Conservation (phyloP, 2,113 vertebrate species). For the Indri indri region DNA sequence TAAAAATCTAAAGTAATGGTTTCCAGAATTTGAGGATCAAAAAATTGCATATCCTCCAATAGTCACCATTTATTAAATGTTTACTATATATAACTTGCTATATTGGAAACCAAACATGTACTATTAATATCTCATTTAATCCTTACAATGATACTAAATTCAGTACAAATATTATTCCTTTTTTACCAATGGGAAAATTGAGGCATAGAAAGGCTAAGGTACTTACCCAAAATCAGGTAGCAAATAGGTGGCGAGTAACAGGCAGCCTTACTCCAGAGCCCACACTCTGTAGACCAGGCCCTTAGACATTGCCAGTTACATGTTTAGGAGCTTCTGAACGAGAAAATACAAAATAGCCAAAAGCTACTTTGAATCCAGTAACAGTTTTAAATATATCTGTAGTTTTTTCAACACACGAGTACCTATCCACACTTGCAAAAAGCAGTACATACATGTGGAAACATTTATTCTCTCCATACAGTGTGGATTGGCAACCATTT, state of each 20-base stretch:
- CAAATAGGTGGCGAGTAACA: background rate
- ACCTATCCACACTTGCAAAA: background rate
- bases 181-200: constrained; percentile 5
- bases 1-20: constrained; percentile 49
- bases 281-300: background rate
- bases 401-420: background rate
- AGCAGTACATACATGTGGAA: background rate
- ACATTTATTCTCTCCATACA: background rate
- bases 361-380: constrained; percentile 38
- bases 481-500: background rate
- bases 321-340: constrained; percentile 21
- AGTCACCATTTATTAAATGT: background rate
- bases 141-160: background rate
- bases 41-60: background rate
- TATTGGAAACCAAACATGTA: background rate
- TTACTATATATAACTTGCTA: background rate
- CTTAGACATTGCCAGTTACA: background rate
- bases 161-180: background rate
- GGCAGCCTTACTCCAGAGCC: background rate
- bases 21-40: background rate
- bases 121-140: background rate
- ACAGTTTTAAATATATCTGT: background rate
- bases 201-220: background rate
- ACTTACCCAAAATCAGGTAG: background rate
- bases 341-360: constrained; percentile 37